Evolutionary conservation across 92 coral and sea anemone species (phyloP), one percentile per base, ranked within the genome.

Genomic region (Zoanthus sansibaricus): DNA sequence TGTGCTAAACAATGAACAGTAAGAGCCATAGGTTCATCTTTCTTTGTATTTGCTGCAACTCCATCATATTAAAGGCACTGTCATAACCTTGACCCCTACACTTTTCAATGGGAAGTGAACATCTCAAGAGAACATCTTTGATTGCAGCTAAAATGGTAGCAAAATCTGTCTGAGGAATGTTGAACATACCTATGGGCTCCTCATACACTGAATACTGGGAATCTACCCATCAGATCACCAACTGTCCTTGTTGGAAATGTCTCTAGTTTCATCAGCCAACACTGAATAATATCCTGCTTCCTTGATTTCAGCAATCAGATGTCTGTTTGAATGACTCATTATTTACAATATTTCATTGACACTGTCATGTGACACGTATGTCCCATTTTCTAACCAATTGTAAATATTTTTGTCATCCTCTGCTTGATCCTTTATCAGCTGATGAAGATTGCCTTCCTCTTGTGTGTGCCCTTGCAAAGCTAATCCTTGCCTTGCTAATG

Each of bases 141-240:
- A 88, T 73, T 13, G 58, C 66, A n/a, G 33, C 31, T 17, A 71
- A 31, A 20, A 88, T 15, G 16, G 91, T 78, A n/a, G 15, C 69
- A 0, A 83, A 80, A 1, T 32, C 14, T 25, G 78, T 37, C 11
- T 78, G 52, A 7, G 83, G 83, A 9, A 83, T 31, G 33, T 56
- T 10, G 20, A 58, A 58, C 6, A 88, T 64, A 32, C 91, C 84
- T n/a, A 88, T 68, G 30, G 86, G 86, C 21, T 88, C 88, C 30
- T 88, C 88, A 7, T 72, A 71, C 6, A 82, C 67, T 5, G 14
- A n/a, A 10, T 9, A 25, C 9, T 17, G 11, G 20, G 51, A 70
- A 31, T 88, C 77, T 10, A 88, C 83, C 72, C 85, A 88, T 51
- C 73, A 70, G 42, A 37, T 37, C 42, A 37, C 42, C 21, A 88